Base-by-base conservation (phyloP, 2,888 invertebrate genomes). In the Branchinecta sandiegonensis region DNA sequence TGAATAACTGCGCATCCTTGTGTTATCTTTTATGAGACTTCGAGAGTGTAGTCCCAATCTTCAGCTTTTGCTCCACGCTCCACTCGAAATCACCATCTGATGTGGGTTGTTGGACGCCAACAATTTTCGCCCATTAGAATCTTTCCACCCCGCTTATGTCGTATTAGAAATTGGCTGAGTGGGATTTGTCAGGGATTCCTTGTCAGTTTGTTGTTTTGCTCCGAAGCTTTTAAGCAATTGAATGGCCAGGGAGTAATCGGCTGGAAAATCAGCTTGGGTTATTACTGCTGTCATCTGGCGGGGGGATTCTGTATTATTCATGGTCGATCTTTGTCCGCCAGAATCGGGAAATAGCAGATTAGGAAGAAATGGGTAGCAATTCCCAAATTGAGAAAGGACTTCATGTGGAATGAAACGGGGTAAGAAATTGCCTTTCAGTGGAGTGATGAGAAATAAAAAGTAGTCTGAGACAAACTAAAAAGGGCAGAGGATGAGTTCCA, bases 191-290 rank as follows among this genome's bases (percentile, higher is more conserved):
- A 56, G 63, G n/a, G n/a, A 56, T 56, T n/a, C 63, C 37, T 37
- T 56, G 63, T 56, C 63, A 56, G 63, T 56, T 56, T 56, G 14
- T 56, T 56, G 63, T 56, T 56, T 56, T 56, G 63, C 63, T 56
- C n/a, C 14, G 10, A 56, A 56, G 63, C 63, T 56, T 56, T 56
- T 56, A 56, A 56, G 63, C 63, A 56, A 56, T 56, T 56, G 63
- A 56, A 56, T 56, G 23, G 63, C 63, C 63, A 56, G 63, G n/a
- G 63, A 23, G 63, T 56, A 56, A 56, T 56, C 63, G n/a, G n/a
- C 63, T 56, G 63, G 63, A 56, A 56, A 56, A 56, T 56, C 63
- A 56, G 63, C 11, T 56, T 23, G n/a, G 63, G 63, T 56, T 56
- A 56, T 56, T 56, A 56, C 63, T n/a, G 63, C 63, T 56, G 63